Evolutionary conservation across 2,888 invertebrate species (phyloP), one percentile per base, ranked within the genome.

Genomic region (Scaptomyza polygonia): DNA sequence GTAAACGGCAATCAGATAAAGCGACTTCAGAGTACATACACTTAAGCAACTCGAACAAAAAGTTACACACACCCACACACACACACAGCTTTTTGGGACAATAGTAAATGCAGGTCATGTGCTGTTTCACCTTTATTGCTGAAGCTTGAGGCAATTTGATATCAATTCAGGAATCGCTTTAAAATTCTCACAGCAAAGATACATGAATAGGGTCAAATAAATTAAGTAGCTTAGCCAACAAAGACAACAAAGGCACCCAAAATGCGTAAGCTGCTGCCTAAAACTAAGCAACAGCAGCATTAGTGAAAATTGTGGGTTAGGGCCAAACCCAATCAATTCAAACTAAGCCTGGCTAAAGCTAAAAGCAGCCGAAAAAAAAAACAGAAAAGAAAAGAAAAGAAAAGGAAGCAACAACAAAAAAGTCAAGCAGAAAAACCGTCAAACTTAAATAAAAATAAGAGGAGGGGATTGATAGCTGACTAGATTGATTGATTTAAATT

Each of bases 401-500:
- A 54, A 34, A 25, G n/a, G 14, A 39, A 55, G 21, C 48, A 36
- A 49, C 48, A 48, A 42, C 36, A 44, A 49, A 61, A 5, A 3
- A 32, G 0, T 11, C 11, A 5, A 11, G 12, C 18, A 29, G 47
- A 39, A 54, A 51, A 43, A 14, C 16, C 30, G 14, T 29, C 32
- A 62, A 83, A 77, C 67, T 77, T 68, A 76, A 77, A 68, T 54
- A 74, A 69, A 72, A 82, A 72, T 62, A 51, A 55, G 21, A 3
- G 25, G 25, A 5, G 45, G 30, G 47, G 27, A 18, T 52, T 63
- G 67, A 48, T 21, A 21, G 48, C 48, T 32, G 62, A 64, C 69
- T 72, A 55, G 63, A 64, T 77, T 74, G 85, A 67, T 85, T 86
- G 82, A 85, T 86, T 85, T 85, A 86, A 85, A 86, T 86, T 86